Percentiles rank a stretch among this genome's conserved stretches.
These are phyloP conservation scores for Coendou prehensilis DNA, from an alignment of 2,797 vertebrate species.

Conservation along the genomic window DNA sequence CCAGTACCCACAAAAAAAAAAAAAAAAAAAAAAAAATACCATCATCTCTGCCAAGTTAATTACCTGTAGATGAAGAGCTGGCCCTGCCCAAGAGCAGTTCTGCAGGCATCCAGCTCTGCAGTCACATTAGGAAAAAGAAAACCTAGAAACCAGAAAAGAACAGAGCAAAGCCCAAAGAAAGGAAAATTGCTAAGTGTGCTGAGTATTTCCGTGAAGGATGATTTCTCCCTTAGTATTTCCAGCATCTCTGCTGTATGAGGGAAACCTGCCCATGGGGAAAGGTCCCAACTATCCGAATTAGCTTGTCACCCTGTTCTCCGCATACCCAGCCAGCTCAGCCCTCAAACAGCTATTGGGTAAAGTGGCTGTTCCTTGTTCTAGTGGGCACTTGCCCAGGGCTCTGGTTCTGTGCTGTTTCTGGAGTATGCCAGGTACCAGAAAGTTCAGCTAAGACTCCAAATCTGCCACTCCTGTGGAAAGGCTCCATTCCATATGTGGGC, in stretches of 20 bases:
- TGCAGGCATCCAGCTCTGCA: neutral
- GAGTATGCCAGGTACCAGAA: neutral
- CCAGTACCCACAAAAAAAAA: no score
- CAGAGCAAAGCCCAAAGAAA: neutral
- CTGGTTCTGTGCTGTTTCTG: neutral
- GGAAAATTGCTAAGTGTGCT: neutral
- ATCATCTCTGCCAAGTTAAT: constrained; percentile 60
- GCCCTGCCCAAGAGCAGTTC: neutral
- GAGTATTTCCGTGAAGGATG: neutral
- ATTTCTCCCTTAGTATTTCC: neutral
- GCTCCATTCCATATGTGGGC: no score
- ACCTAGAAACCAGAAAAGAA: neutral
- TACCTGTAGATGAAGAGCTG: constrained; percentile 51
- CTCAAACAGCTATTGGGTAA: neutral
- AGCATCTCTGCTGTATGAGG: neutral
- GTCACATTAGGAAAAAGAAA: neutral
- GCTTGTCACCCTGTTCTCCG: neutral
- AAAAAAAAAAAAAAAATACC: no score
- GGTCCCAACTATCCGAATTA: neutral
- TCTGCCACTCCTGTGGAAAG: neutral
- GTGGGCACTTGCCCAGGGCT: neutral
- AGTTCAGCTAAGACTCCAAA: neutral
- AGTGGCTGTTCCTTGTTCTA: no score
- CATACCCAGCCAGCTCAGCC: neutral
- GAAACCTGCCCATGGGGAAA: neutral